Evolutionary conservation across 2,113 vertebrate genomes (phyloP).

Genomic region (Aspidoscelis tigris): DNA sequence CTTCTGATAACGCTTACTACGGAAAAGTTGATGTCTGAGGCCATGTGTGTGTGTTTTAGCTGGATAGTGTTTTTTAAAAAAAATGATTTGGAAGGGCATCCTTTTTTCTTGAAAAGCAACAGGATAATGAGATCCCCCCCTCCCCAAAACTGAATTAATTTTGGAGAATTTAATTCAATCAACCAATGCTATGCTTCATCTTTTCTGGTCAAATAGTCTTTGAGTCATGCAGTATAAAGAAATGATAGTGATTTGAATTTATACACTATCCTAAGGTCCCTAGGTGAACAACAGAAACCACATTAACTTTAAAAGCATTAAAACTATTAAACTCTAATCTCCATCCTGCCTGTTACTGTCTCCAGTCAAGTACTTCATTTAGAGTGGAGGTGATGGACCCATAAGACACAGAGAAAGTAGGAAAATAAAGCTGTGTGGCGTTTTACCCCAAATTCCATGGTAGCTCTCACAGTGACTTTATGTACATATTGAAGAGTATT

Average conservation of each 20-base stretch:
- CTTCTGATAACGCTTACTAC: constrained; percentile 2
- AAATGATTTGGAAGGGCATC: not conserved
- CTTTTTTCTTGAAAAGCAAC: not conserved
- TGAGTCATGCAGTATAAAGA: not conserved
- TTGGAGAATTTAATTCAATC: not conserved
- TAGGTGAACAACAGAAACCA: no score
- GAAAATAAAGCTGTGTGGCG: no score
- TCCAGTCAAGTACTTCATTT: no score
- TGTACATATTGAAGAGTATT: no score
- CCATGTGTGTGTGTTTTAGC: constrained; percentile 22
- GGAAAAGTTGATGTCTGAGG: not conserved
- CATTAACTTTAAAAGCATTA: no score
- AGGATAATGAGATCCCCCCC: not conserved
- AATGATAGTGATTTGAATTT: not conserved
- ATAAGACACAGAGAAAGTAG: no score
- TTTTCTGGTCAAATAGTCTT: not conserved
- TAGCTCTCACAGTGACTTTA: no score
- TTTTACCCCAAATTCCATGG: no score
- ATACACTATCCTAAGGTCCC: not conserved
- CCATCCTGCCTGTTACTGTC: no score
- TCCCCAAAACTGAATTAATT: not conserved
- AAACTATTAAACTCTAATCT: no score
- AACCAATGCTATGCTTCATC: not conserved
- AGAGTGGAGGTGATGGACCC: no score
- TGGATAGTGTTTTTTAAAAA: not conserved